Percentiles rank a stretch among this genome's conserved stretches.
These are phyloP conservation scores for Mionectes olivaceus DNA, from an alignment of 2,797 vertebrate species.

Conservation along the genomic window DNA sequence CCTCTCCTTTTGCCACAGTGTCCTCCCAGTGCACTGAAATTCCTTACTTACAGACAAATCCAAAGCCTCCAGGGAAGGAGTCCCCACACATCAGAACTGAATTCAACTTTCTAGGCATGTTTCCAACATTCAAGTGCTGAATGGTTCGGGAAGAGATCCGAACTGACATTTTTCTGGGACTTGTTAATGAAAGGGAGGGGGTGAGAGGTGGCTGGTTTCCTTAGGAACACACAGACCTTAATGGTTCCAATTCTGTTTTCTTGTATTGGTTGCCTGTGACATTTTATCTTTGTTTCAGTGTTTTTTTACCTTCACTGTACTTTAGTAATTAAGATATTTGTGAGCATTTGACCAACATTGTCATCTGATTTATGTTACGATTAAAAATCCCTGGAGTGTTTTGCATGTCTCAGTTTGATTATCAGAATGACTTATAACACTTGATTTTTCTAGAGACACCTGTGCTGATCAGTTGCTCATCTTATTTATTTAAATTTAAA, in stretches of 20 bases:
- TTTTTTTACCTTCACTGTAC: slow-evolving; percentile 9
- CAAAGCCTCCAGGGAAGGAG: background rate
- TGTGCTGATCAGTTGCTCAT: background rate
- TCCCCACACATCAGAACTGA: background rate
- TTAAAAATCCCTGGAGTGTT: background rate
- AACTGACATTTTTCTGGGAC: slow-evolving; percentile 30
- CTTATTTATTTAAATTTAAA: slow-evolving; percentile 6
- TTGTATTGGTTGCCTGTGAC: background rate
- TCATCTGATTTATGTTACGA: background rate
- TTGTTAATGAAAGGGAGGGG: slow-evolving; percentile 37
- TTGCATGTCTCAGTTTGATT: background rate
- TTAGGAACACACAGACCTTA: slow-evolving; percentile 37
- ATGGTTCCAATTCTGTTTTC: background rate
- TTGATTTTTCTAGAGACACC: background rate
- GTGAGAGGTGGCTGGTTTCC: slow-evolving; percentile 20
- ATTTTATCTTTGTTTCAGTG: slow-evolving; percentile 15
- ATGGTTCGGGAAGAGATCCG: background rate
- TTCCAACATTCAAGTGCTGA: slow-evolving; percentile 15
- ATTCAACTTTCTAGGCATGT: slow-evolving; percentile 27
- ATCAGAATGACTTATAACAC: background rate
- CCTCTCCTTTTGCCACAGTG: background rate
- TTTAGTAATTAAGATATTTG: background rate
- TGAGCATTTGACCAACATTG: background rate
- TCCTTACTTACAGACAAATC: background rate
- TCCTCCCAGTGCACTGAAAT: background rate